Evolutionary conservation across 92 coral and sea anemone genomes (phyloP).

Genomic region (Bergia puertoricense): DNA sequence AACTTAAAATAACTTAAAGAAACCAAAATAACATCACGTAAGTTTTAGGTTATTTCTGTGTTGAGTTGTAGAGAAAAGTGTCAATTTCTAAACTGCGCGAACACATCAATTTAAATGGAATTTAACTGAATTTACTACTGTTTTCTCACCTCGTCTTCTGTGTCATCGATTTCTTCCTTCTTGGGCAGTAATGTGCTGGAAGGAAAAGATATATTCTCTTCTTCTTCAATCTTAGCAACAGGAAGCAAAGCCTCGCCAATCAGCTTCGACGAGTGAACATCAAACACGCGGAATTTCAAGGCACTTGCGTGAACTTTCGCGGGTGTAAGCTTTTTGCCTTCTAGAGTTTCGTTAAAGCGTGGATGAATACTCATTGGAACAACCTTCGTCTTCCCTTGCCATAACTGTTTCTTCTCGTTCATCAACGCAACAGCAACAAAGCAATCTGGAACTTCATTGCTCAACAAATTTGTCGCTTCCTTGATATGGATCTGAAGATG

Average conservation of each 20-base stretch:
- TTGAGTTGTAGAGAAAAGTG: neutral
- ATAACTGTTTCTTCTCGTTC: slow-evolving; percentile 26
- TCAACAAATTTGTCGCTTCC: slow-evolving; percentile 6
- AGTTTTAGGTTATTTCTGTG: neutral
- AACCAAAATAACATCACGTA: neutral
- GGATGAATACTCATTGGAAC: slow-evolving; percentile 63
- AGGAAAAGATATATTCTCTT: neutral
- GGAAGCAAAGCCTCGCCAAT: slow-evolving; percentile 76
- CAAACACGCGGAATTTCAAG: slow-evolving; percentile 69
- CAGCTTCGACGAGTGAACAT: slow-evolving; percentile 52
- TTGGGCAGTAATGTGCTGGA: neutral
- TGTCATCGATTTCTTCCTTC: slow-evolving; percentile 23
- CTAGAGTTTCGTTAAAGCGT: slow-evolving; percentile 75
- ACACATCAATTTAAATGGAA: neutral
- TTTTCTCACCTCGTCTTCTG: slow-evolving; percentile 22
- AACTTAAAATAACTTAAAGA: neutral
- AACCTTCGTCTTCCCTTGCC: slow-evolving; percentile 25
- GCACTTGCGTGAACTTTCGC: slow-evolving; percentile 63
- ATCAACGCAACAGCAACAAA: slow-evolving; percentile 31
- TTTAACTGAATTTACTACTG: too few species aligned
- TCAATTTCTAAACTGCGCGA: neutral
- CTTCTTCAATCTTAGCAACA: slow-evolving; percentile 54
- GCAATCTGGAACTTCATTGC: slow-evolving; percentile 25
- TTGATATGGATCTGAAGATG: neutral
- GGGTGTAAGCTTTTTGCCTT: slow-evolving; percentile 59